Percentiles rank a stretch among this genome's conserved stretches.
Conservation (phyloP, 2,113 vertebrate species). For the Corydoras maculifer region DNA sequence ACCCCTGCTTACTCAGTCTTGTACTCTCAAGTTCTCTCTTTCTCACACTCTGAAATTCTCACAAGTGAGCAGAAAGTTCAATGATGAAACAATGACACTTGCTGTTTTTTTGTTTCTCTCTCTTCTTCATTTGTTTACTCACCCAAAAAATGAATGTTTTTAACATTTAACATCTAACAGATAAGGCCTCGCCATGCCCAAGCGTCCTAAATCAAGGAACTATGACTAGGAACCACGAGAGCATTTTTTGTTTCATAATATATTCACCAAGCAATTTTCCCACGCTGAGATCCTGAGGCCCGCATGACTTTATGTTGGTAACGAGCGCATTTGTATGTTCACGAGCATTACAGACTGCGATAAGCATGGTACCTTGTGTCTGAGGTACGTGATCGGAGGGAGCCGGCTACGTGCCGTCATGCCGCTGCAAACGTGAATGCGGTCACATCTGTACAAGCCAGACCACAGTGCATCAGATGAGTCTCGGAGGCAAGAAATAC, state of each 20-base stretch:
- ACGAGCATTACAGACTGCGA: too few species aligned
- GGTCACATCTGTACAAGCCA: slow-evolving; percentile 28
- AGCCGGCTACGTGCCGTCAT: too few species aligned
- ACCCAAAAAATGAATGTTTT: too few species aligned
- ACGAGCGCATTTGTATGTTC: not conserved
- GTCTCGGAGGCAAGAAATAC: not conserved
- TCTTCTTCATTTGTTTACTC: too few species aligned
- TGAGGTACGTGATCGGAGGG: too few species aligned
- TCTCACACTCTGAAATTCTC: slow-evolving; percentile 43
- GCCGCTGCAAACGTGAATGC: not conserved
- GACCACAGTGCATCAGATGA: slow-evolving; percentile 10
- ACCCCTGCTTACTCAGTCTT: slow-evolving; percentile 45
- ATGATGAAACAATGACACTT: slow-evolving; percentile 32
- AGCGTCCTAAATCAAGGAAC: too few species aligned
- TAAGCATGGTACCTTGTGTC: too few species aligned
- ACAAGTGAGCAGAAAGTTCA: slow-evolving; percentile 25
- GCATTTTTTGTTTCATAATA: slow-evolving; percentile 1
- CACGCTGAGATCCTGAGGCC: not conserved
- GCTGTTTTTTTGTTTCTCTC: slow-evolving; percentile 17
- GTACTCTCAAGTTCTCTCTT: slow-evolving; percentile 43
- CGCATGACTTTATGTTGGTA: not conserved
- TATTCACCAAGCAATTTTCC: not conserved
- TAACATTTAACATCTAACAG: too few species aligned
- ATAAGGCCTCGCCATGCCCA: too few species aligned
- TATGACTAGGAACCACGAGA: too few species aligned